Conservation (phyloP, 1,140 invertebrate species). For the Cepaea nemoralis region DNA sequence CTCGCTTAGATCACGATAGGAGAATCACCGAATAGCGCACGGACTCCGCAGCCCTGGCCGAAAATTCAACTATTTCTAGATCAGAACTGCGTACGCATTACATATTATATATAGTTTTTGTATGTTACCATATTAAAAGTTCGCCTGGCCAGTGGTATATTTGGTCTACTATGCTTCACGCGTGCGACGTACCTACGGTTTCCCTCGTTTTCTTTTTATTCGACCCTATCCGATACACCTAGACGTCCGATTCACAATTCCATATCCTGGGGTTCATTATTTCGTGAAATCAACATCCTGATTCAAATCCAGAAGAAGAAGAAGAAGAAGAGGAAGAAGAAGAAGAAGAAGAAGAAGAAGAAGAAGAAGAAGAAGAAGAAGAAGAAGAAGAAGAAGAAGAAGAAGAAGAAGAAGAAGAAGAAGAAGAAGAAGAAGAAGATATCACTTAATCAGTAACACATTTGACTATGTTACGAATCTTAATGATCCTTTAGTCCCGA, state of each 20-base stretch:
- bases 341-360: background rate
- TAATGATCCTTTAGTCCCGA: too few relatives aligned
- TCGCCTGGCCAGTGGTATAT: too few relatives aligned
- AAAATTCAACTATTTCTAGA: too few relatives aligned
- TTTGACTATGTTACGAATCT: too few relatives aligned
- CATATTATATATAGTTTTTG: too few relatives aligned
- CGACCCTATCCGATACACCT: background rate
- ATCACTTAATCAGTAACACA: background rate
- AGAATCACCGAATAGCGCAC: too few relatives aligned
- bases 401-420: background rate
- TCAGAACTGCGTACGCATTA: too few relatives aligned
- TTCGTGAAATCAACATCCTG: background rate
- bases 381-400: background rate
- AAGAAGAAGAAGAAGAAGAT: background rate
- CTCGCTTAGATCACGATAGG: too few relatives aligned
- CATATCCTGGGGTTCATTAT: background rate
- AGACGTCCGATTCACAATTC: background rate
- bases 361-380: background rate
- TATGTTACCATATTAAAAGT: too few relatives aligned
- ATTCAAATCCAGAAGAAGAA: too few relatives aligned
- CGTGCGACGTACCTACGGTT: background rate
- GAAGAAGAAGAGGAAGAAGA: background rate
- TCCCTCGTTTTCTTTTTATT: background rate
- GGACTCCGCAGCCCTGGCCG: too few relatives aligned
- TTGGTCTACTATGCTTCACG: too few relatives aligned